phyloP scores from a whole-genome alignment of 2,797 vertebrate species.

The Craterocephalus amniculus region DNA sequence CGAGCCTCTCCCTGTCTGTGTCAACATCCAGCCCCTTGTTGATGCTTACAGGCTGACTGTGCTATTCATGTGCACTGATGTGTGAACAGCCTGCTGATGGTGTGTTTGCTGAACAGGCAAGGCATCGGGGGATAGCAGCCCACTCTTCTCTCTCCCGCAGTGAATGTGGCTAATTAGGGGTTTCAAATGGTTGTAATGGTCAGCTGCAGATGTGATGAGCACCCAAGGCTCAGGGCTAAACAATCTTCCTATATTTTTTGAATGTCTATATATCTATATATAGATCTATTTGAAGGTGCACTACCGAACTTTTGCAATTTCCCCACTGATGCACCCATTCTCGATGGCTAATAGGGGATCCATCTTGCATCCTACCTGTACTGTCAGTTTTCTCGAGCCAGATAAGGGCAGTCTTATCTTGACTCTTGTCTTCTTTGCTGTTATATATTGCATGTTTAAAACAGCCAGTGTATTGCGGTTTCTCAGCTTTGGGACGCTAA shows the following conservation, averaged over 20 bases:
- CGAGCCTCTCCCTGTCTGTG: constrained; percentile 75
- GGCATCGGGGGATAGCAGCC: constrained; percentile 74
- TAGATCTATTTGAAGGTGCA: no score
- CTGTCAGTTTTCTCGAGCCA: no score
- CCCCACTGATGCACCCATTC: no score
- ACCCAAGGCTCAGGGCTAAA: constrained; percentile 33
- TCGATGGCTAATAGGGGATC: no score
- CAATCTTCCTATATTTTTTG: constrained; percentile 22
- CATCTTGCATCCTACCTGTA: no score
- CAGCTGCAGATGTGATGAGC: constrained; percentile 65
- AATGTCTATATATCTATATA: no score
- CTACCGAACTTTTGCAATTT: no score
- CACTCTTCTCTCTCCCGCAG: constrained; percentile 73
- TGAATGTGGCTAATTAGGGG: constrained; percentile 78
- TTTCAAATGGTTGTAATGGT: constrained; percentile 68
- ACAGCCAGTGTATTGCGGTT: no score
- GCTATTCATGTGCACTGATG: constrained; percentile 83
- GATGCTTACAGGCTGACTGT: constrained; percentile 80
- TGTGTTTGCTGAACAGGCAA: constrained; percentile 83
- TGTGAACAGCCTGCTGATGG: constrained; percentile 83
- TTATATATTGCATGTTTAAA: no score
- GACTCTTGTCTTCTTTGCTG: no score
- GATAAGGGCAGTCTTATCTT: no score
- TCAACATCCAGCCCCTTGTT: constrained; percentile 77
- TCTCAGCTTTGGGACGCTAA: no score